Base-by-base conservation (phyloP, 2,113 vertebrate species). In the Etheostoma spectabile region DNA sequence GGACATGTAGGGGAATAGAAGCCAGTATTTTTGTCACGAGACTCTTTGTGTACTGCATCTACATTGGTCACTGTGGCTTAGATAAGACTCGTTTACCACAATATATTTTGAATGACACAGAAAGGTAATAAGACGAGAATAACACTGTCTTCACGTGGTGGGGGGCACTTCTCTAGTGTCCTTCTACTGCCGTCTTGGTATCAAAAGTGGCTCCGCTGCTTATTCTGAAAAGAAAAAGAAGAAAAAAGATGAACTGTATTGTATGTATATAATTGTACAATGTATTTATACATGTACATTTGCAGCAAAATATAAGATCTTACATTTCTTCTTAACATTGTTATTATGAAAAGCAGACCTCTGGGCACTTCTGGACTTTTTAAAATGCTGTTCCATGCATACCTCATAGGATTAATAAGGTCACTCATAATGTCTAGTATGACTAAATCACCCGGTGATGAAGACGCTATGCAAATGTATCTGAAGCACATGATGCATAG, bases 151-250 rank as follows among this genome's bases (percentile, higher is more conserved):
- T 91, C 82, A 82, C 6, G 18, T 51, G 75, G 77, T 72, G 49
- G 22, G 38, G 53, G 64, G 46, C 18, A 56, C 70, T 70, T 82
- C 69, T 82, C 82, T 92, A 94, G 86, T 93, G 93, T 11, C 95
- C 95, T 68, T 95, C 95, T 52, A 95, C 93, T 49, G 93, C 95
- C 0, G 92, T 95, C 91, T 94, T 95, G 80, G 93, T 94, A 67
- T 95, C 95, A 87, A 95, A 95, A 75, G 91, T 92, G 65, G 94
- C 73, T 77, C 93, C 94, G 5, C 89, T 71, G 80, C 63, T 86
- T 53, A 93, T 87, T 85, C 95, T 95, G 94, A 59, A 92, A 94
- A 79, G 76, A 83, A 89, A 64, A 83, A 82, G 30, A 85, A 59
- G 62, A 52, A 61, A 42, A 6, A 66, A 67, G 51, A 60, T 88